A percentile compares a stretch with the other conserved stretches of the same genome.
Evolutionary conservation across 2,888 invertebrate species (phyloP).

Genomic region (Ischnura elegans): DNA sequence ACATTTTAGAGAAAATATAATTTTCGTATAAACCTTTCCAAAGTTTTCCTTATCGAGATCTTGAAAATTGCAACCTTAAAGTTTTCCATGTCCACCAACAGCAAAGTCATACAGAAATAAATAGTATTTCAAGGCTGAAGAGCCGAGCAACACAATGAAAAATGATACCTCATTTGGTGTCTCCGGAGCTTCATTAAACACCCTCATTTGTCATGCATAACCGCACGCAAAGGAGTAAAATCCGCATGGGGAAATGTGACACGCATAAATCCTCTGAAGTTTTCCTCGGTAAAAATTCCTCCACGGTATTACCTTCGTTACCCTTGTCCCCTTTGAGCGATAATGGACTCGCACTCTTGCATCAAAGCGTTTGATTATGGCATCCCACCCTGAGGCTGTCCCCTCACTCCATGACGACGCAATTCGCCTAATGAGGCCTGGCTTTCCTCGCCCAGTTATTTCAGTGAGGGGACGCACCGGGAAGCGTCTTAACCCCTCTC

Average conservation of each 20-base stretch:
- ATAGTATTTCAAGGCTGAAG: no score
- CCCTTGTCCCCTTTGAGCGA: neutral
- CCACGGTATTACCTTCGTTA: neutral
- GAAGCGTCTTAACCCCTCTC: neutral
- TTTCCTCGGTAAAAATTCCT: neutral
- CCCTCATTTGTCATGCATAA: neutral
- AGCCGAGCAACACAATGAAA: neutral
- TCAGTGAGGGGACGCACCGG: neutral
- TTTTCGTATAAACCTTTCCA: no score
- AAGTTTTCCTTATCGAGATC: no score
- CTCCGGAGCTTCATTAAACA: neutral
- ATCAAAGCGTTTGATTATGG: neutral
- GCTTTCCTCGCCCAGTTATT: neutral
- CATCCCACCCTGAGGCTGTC: neutral
- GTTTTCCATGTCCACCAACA: no score
- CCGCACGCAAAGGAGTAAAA: neutral
- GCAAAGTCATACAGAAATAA: neutral
- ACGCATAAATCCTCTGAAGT: neutral
- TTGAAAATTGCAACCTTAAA: no score
- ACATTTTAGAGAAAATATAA: no score
- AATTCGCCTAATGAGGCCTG: conserved; percentile 48
- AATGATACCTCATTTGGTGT: neutral
- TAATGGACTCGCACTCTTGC: neutral
- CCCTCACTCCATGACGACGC: neutral
- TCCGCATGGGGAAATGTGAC: neutral